These are phyloP conservation scores for Synergus itoensis DNA, from an alignment of 2,888 invertebrate species.

Conservation along the genomic window DNA sequence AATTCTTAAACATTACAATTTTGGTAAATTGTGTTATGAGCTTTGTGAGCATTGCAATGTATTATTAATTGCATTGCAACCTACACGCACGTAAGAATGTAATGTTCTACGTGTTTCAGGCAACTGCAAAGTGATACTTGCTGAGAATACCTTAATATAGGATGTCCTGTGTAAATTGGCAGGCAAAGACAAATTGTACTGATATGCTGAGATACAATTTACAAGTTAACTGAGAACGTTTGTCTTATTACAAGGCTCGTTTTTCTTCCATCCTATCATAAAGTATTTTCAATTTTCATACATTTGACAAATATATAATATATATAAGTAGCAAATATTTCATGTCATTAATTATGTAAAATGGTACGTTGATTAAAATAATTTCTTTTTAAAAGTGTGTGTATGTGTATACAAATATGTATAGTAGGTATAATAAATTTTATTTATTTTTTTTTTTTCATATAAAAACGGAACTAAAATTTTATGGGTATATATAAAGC, in stretches of 20 bases:
- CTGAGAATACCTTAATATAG: conserved; percentile 72
- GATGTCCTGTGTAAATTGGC: conserved; percentile 69
- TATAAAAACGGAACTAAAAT: conserved; percentile 75
- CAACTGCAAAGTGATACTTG: conserved; percentile 64
- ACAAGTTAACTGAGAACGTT: conserved; percentile 19
- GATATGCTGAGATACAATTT: conserved; percentile 67
- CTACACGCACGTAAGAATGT: conserved; percentile 74
- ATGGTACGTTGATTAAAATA: conserved; percentile 73
- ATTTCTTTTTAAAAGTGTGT: conserved; percentile 73
- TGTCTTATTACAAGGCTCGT: conserved; percentile 31
- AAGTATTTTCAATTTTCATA: conserved; percentile 70
- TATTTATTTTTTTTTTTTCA: conserved; percentile 57
- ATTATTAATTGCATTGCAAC: conserved; percentile 74
- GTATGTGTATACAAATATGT: conserved; percentile 72
- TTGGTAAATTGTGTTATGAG: conserved; percentile 74
- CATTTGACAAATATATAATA: conserved; percentile 55
- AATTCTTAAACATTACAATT: conserved; percentile 75
- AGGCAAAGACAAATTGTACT: conserved; percentile 67
- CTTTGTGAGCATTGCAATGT: conserved; percentile 77
- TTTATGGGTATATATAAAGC: conserved; percentile 69
- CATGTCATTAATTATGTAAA: conserved; percentile 68
- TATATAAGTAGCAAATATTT: conserved; percentile 72
- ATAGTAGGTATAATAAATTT: conserved; percentile 74
- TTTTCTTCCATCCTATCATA: conserved; percentile 68
- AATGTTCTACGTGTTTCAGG: conserved; percentile 66